Evolutionary conservation across 2,888 invertebrate genomes (phyloP), one percentile per base, ranked within the genome.

Genomic region (Cephus spinipes): DNA sequence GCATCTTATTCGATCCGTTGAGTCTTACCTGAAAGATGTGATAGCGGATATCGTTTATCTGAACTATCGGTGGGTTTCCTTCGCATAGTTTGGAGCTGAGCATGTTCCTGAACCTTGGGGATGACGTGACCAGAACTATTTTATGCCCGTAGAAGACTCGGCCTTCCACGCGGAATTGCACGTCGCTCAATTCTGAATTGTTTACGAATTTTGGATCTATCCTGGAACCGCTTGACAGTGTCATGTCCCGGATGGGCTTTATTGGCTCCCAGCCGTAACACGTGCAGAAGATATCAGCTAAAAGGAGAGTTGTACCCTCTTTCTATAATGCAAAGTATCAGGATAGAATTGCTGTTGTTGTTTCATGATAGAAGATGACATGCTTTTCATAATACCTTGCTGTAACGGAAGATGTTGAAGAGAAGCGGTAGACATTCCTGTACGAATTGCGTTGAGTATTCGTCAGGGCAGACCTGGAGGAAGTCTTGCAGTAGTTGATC

Each of bases 171-270:
- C 97, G 94, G 91, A 98, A 98, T 78, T 97, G 97, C 36, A 98
- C 97, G 90, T 98, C 98, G 85, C 97, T 97, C 68, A 98, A 93
- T 88, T 97, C 97, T 0, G 97, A 97, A 92, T 98, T 98, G 93
- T 98, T 98, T 82, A 98, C 97, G 92, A 97, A 98, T 88, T 97
- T 96, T 0, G 97, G 97, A 92, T 98, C 98, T 84, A 98, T 97
- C 80, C 97, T 93, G 0, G 97, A 96, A 68, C 95, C 95, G 34
- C 93, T 93, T 2, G 95, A 94, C 36, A 95, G 92, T 3, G 93
- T 92, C 55, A 94, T 94, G 86, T 95, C 95, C 84, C 95, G 93
- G n/a, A 96, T 94, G 0, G 94, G 93, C 85, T 96, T 96, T 83
- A 97, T 96, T 1, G 95, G 93, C 92, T 97, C 97, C 95, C 97